A percentile compares a stretch with the other conserved stretches of the same genome.
These are phyloP conservation scores for Molossus molossus DNA, from an alignment of 2,797 vertebrate species.

Conservation along the genomic window DNA sequence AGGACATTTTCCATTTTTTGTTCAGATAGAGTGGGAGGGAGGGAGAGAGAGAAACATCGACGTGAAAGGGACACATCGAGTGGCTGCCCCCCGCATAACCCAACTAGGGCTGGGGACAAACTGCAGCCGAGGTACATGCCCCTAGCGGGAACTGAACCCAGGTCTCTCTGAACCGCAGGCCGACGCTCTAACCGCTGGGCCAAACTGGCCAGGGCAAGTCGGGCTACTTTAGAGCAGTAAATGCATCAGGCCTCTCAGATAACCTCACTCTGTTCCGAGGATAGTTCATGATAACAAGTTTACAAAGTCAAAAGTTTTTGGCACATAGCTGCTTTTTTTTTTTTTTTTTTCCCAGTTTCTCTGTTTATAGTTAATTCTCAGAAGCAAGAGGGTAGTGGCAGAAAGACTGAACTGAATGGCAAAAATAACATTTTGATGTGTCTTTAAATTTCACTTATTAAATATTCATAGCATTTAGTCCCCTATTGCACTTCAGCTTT, in stretches of 20 bases:
- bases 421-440: neutral
- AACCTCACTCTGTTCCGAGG: neutral
- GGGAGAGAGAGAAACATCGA: no score
- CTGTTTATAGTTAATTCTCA: slow-evolving; percentile 1
- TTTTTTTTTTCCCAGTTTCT: neutral
- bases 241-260: fast-evolving
- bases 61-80: no score
- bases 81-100: no score
- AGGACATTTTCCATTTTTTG: no score
- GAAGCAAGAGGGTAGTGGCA: neutral
- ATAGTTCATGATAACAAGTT: neutral
- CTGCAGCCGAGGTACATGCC: no score
- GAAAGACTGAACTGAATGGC: neutral
- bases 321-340: neutral
- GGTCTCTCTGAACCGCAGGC: no score
- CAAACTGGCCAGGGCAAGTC: no score
- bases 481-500: neutral
- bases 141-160: no score
- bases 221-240: neutral
- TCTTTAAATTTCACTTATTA: slow-evolving; percentile 33
- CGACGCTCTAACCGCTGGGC: no score
- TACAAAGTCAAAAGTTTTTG: neutral
- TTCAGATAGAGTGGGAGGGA: no score
- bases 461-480: neutral
- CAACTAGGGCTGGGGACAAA: no score